These are phyloP conservation scores for Uloborus plumipes DNA, from an alignment of 2,888 invertebrate genomes.

Conservation along the genomic window DNA sequence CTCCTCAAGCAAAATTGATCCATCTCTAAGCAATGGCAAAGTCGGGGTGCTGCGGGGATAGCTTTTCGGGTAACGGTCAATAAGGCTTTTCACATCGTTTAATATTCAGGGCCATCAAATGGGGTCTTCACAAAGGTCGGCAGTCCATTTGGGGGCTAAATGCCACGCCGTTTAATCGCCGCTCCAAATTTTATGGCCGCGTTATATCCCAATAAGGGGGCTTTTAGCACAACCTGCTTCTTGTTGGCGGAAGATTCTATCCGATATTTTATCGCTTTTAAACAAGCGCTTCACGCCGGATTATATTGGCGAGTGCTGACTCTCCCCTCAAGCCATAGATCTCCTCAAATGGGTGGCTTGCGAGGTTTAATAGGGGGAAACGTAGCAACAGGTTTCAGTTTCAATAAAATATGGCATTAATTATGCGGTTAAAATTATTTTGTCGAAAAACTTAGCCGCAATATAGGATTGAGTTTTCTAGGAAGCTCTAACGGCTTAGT, in stretches of 20 bases:
- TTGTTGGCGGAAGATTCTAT: constrained; percentile 40
- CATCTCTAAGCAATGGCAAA: constrained; percentile 27
- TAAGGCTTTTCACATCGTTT: constrained; percentile 52
- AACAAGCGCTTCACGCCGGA: constrained; percentile 34
- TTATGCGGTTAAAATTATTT: too few relatives aligned
- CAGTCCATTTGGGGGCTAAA: constrained; percentile 37
- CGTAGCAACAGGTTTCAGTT: too few relatives aligned
- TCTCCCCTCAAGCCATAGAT: too few relatives aligned
- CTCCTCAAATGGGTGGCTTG: too few relatives aligned
- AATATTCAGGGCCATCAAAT: constrained; percentile 61
- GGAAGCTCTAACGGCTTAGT: too few relatives aligned
- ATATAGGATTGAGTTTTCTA: too few relatives aligned
- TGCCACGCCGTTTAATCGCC: constrained; percentile 22
- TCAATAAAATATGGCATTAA: too few relatives aligned
- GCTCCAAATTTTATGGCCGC: constrained; percentile 55
- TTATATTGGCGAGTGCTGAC: too few relatives aligned
- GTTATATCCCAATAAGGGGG: constrained; percentile 48
- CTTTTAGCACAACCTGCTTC: constrained; percentile 53
- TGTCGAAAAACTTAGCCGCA: too few relatives aligned
- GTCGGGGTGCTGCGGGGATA: constrained; percentile 12
- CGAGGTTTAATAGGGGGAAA: too few relatives aligned
- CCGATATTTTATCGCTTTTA: constrained; percentile 62
- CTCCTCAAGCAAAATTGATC: constrained; percentile 54
- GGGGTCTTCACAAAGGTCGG: constrained; percentile 44
- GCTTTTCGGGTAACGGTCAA: constrained; percentile 49